A percentile compares a stretch with the other conserved stretches of the same genome.
Evolutionary conservation across 1,140 invertebrate species (phyloP).

Genomic region (Andrena cerasifolii): DNA sequence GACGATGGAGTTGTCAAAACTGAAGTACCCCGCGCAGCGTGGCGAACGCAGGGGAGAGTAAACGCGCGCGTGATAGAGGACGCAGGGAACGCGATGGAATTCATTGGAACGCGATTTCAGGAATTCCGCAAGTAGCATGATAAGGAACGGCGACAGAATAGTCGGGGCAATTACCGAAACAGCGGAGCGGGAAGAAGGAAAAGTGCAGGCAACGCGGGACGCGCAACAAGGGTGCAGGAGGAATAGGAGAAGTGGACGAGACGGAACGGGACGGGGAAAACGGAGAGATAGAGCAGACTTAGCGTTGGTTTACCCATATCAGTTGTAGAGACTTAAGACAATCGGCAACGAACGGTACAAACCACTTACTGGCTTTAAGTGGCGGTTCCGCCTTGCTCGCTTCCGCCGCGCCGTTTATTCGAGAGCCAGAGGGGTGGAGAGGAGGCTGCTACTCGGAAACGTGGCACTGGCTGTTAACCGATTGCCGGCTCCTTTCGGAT

Average conservation of each 20-base stretch:
- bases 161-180: neutral
- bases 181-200: neutral
- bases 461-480: conserved; percentile 18
- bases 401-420: conserved; percentile 32
- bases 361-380: conserved; percentile 67
- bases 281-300: conserved; percentile 13
- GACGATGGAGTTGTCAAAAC: conserved; percentile 5
- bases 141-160: too few relatives aligned
- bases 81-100: neutral
- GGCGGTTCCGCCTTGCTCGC: conserved; percentile 48
- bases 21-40: neutral
- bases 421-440: neutral
- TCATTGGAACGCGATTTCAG: too few relatives aligned
- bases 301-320: conserved; percentile 40
- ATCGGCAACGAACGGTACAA: conserved; percentile 65
- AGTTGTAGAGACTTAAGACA: conserved; percentile 35
- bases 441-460: conserved; percentile 42
- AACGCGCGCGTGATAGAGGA: neutral
- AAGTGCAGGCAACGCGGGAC: neutral
- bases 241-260: neutral
- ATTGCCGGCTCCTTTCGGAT: conserved; percentile 22
- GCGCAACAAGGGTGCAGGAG: conserved; percentile 1
- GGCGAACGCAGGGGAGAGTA: neutral
- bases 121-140: too few relatives aligned
- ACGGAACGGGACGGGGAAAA: neutral